phyloP scores from a whole-genome alignment of 2,888 invertebrate genomes.

The Thera obeliscata region DNA sequence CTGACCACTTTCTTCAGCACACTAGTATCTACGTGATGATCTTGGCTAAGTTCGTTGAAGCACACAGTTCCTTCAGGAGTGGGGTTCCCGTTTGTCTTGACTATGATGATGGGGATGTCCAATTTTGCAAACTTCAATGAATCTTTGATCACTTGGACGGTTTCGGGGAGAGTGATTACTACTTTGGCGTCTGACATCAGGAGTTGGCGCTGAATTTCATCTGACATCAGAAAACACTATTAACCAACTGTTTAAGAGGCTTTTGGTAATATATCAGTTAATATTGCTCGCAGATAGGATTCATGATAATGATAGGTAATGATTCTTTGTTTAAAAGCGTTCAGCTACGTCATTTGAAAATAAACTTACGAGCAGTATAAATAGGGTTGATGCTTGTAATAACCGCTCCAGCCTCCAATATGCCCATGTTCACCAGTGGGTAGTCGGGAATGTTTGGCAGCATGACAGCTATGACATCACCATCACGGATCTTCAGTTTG shows the following conservation, averaged over 20 bases:
- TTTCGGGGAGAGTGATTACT: slow-evolving; percentile 85
- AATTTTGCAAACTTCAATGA: slow-evolving; percentile 79
- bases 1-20: slow-evolving; percentile 77
- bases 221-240: slow-evolving; percentile 70
- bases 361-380: slow-evolving; percentile 86
- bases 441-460: slow-evolving; percentile 92
- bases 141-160: slow-evolving; percentile 73
- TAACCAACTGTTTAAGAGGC: background rate
- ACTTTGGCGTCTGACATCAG: slow-evolving; percentile 85
- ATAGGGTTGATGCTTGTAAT: slow-evolving; percentile 90
- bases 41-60: slow-evolving; percentile 86
- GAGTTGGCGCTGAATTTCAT: slow-evolving; percentile 89
- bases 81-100: slow-evolving; percentile 68
- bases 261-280: too few species aligned
- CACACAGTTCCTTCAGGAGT: slow-evolving; percentile 79
- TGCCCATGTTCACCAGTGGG: slow-evolving; percentile 86
- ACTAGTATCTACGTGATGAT: slow-evolving; percentile 81
- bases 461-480: slow-evolving; percentile 88
- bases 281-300: too few species aligned
- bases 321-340: background rate
- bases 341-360: slow-evolving; percentile 1
- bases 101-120: slow-evolving; percentile 82
- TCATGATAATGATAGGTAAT: too few species aligned
- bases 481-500: slow-evolving; percentile 86
- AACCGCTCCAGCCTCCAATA: slow-evolving; percentile 87